Evolutionary conservation across 2,797 vertebrate species (phyloP).

Genomic region (Clarias fuscus): DNA sequence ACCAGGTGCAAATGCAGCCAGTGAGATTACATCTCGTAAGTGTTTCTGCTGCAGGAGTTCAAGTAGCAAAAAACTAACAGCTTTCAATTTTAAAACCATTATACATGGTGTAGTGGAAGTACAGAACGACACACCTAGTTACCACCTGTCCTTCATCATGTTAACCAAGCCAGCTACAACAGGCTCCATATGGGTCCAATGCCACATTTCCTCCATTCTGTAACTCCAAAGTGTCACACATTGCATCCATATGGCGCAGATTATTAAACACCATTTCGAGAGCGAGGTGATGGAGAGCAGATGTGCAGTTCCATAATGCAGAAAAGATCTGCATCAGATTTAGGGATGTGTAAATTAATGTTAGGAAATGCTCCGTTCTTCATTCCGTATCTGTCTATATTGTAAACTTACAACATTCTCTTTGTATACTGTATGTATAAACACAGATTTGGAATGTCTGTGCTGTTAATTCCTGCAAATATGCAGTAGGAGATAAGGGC

Average conservation of each 20-base stretch:
- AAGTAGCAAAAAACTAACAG: not conserved
- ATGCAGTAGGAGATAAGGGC: not conserved
- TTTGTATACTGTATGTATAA: not conserved
- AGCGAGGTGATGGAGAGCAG: conserved; percentile 28
- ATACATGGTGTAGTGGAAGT: conserved; percentile 2
- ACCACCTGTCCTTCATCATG: conserved; percentile 33
- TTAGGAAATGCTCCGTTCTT: conserved; percentile 49
- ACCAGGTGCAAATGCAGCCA: not conserved
- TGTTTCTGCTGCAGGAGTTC: not conserved
- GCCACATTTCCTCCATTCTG: conserved; percentile 19
- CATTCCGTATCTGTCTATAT: conserved; percentile 24
- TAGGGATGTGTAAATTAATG: conserved; percentile 49
- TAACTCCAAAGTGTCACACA: conserved; percentile 31
- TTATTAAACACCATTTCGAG: conserved; percentile 30
- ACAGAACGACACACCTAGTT: conserved; percentile 12
- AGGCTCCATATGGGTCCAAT: conserved; percentile 19
- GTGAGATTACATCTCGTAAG: not conserved
- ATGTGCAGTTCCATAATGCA: conserved; percentile 20
- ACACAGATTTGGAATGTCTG: not conserved
- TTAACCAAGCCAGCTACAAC: conserved; percentile 15
- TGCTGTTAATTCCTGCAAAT: not conserved
- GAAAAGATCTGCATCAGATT: conserved; percentile 68
- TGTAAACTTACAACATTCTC: not conserved
- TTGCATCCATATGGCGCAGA: conserved; percentile 48
- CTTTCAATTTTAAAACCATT: not conserved